Evolutionary conservation across 2,113 vertebrate genomes (phyloP), one percentile per base, ranked within the genome.

Genomic region (Caretta caretta): DNA sequence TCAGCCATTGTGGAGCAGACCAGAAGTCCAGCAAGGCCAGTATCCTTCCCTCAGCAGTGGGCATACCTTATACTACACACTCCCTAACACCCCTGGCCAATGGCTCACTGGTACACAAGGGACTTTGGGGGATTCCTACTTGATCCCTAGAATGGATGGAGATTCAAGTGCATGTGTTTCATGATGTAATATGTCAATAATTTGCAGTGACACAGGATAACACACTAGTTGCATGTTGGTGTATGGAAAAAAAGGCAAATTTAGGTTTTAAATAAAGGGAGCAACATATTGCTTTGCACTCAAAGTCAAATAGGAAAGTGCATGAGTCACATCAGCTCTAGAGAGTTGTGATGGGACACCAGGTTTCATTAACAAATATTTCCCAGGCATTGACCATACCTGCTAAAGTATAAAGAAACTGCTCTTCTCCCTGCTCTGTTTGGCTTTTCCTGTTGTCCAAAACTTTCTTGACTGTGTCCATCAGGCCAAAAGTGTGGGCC

Each of bases 401-500:
- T 97, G 96, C 97, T 88, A 99, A 98, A 1, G 98, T 98, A 95
- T 98, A 98, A 89, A 99, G 98, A 95, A 99, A 97, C 48, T 99
- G 98, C 75, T 99, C 99, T 95, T 99, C 99, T 96, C 98, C 98
- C 81, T 99, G 99, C 90, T 99, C 99, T 3, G 98, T 99, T 97
- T 99, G 99, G 97, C 98, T 99, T 96, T 98, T 98, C 95, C 98
- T 98, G 97, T 97, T 99, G 94, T 99, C 98, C 98, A 99, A 97
- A 91, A 99, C 99, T 97, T 98, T 99, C 97, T 99, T 99, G 93
- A 99, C 99, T 0, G 98, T 99, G 97, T 99, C 99, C 92, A 99
- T 99, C 27, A 99, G 98, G 86, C 99, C 99, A 96, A 99, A 99
- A 2, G 99, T 99, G 91, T 99, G 99, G 53, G 99, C 99, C 1